Evolutionary conservation across 2,113 vertebrate genomes (phyloP), one percentile per base, ranked within the genome.

Genomic region (Saccopteryx leptura): DNA sequence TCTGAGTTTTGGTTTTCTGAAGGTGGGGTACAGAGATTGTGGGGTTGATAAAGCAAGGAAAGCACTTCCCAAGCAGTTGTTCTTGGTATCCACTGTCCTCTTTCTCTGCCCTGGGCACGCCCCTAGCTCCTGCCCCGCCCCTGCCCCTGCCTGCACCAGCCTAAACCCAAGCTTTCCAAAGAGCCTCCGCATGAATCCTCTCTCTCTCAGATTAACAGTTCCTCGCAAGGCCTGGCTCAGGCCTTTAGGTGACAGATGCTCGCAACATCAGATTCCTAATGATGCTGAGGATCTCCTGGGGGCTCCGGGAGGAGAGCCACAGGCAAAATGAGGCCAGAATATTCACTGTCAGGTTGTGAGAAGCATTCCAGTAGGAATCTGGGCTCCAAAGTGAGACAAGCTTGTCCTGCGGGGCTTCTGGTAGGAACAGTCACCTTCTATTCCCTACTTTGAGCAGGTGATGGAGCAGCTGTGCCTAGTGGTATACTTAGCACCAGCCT

Each of bases 1-100:
- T 83, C 24, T 92, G 82, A 92, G 76, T 75, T 60, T 97, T 58
- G 23, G 5, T 90, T 93, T 93, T 60, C 28, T 63, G 7, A 75
- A 71, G 31, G 46, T 54, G 8, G 0, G 3, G 63, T 58, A 65
- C 5, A 63, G 26, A 91, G 2, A 19, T 54, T 28, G 31, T 54
- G 9, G 2, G 18, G 21, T 12, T 28, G 13, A 46, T 81, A 18
- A 26, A 61, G 18, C 14, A 52, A 2, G 23, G 17, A 17, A 24
- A 21, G 15, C 7, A 2, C 2, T 75, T 12, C 11, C 31, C n/a
- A 72, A 23, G 2, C 21, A 12, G 26, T 46, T 72, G 23, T 90
- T 76, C 89, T 13, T 68, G 7, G 33, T 48, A 19, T 52, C 15
- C 69, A 21, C 12, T 28, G 2, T 9, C 46, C 18, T 89, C 48